phyloP scores from a whole-genome alignment of 2,113 vertebrate genomes.

The Apodemus speciosus region DNA sequence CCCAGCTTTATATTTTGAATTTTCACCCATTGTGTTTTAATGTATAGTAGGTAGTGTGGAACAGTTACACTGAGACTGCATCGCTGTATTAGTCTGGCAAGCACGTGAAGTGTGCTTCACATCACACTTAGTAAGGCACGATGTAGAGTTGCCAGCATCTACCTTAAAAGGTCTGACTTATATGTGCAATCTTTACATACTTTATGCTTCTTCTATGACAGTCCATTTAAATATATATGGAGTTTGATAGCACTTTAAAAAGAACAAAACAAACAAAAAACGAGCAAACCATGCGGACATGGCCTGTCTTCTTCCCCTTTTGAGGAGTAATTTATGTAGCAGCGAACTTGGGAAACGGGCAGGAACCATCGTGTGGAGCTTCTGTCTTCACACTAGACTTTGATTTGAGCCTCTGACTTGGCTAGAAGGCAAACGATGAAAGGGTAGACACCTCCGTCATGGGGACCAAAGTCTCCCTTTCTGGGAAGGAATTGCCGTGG shows the following conservation, averaged over 20 bases:
- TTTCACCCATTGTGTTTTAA: conserved; percentile 50
- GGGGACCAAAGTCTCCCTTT: conserved; percentile 13
- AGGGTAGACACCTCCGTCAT: conserved; percentile 41
- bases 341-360: conserved; percentile 6
- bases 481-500: neutral
- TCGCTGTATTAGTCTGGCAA: conserved; percentile 45
- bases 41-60: conserved; percentile 35
- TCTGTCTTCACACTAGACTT: conserved; percentile 39
- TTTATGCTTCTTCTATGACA: conserved; percentile 52
- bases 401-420: conserved; percentile 52
- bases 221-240: conserved; percentile 53
- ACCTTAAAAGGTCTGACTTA: conserved; percentile 45
- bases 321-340: conserved; percentile 43
- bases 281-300: neutral
- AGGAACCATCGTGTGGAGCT: neutral
- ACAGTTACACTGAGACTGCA: conserved; percentile 16
- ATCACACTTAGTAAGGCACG: conserved; percentile 20
- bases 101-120: conserved; percentile 28
- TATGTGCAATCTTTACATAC: conserved; percentile 42
- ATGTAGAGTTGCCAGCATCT: conserved; percentile 12
- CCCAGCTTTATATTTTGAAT: conserved; percentile 55
- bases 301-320: neutral
- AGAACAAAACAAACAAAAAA: neutral
- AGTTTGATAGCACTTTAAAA: conserved; percentile 63
- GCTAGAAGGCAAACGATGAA: conserved; percentile 12